Percentiles rank a stretch among this genome's conserved stretches.
Conservation (phyloP, 2,888 invertebrate genomes). For the Aporophyla nigra region DNA sequence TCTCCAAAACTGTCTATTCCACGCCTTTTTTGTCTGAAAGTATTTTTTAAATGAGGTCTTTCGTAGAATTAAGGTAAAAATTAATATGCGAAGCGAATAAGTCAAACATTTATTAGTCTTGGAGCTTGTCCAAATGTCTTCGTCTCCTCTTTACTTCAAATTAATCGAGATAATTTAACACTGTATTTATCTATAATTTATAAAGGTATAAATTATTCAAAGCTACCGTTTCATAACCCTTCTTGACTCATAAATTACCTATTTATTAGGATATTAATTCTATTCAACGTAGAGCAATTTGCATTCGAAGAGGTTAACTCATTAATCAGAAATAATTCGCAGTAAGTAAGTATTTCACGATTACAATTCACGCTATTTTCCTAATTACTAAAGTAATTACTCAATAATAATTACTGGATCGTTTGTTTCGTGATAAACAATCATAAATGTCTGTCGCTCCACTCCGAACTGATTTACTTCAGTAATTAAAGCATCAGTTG, state of each 20-base stretch:
- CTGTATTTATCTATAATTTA: slow-evolving; percentile 9
- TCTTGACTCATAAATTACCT: slow-evolving; percentile 8
- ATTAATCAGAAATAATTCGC: slow-evolving; percentile 12
- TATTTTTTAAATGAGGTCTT: slow-evolving; percentile 29
- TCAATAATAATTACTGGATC: slow-evolving; percentile 36
- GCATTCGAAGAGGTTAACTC: not conserved
- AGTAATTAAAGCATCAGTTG: slow-evolving; percentile 30
- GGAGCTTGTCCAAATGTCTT: not conserved
- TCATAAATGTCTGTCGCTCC: slow-evolving; percentile 36
- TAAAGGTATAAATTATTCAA: slow-evolving; percentile 11
- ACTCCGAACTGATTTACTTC: slow-evolving; percentile 19
- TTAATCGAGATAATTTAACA: slow-evolving; percentile 22
- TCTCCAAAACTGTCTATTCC: not conserved
- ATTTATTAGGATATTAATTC: slow-evolving; percentile 24
- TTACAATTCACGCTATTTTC: slow-evolving; percentile 25
- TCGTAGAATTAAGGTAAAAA: slow-evolving; percentile 35
- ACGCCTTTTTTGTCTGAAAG: slow-evolving; percentile 7
- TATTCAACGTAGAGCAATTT: slow-evolving; percentile 11
- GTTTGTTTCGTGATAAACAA: slow-evolving; percentile 35
- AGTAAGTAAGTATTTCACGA: slow-evolving; percentile 20
- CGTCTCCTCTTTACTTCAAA: not conserved
- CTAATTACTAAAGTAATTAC: slow-evolving; percentile 35
- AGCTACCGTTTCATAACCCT: slow-evolving; percentile 1
- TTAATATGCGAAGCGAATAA: slow-evolving; percentile 18
- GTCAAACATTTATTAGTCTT: slow-evolving; percentile 39